Conservation (phyloP, 2,797 vertebrate genomes). For the Myotis planiceps region DNA sequence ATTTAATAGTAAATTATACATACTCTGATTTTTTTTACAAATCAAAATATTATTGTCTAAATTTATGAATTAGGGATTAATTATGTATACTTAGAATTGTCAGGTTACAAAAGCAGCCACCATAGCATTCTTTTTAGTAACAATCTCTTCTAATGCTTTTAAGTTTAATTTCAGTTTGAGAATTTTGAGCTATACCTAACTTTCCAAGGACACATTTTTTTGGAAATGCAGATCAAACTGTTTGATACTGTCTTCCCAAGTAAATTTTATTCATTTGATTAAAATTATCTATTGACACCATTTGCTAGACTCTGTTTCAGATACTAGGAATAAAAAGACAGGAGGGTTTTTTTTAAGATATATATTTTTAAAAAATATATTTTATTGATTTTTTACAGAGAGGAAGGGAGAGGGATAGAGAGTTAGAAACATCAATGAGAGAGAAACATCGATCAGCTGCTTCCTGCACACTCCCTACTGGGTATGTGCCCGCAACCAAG, state of each 20-base stretch:
- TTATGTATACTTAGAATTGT: not conserved
- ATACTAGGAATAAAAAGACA: not conserved
- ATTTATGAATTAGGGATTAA: not conserved
- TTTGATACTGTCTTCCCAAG: not conserved
- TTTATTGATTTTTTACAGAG: too few species aligned
- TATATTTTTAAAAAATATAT: too few species aligned
- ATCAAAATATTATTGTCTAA: slow-evolving; percentile 3
- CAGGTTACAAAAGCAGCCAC: not conserved
- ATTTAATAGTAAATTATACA: slow-evolving; percentile 32
- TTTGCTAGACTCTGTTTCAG: not conserved
- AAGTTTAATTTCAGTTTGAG: slow-evolving; percentile 35
- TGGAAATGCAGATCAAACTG: not conserved
- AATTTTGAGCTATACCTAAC: slow-evolving; percentile 4
- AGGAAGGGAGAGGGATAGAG: too few species aligned
- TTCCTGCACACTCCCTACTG: too few species aligned
- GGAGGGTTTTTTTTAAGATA: not conserved
- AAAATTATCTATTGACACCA: not conserved
- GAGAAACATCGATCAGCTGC: too few species aligned
- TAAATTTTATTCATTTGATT: slow-evolving; percentile 26
- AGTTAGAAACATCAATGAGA: too few species aligned
- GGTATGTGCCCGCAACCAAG: too few species aligned
- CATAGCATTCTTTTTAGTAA: not conserved
- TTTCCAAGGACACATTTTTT: not conserved
- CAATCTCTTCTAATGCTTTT: not conserved
- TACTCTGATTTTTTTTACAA: slow-evolving; percentile 13